phyloP scores from a whole-genome alignment of 2,888 invertebrate species.

The Drosophila subsilvestris region DNA sequence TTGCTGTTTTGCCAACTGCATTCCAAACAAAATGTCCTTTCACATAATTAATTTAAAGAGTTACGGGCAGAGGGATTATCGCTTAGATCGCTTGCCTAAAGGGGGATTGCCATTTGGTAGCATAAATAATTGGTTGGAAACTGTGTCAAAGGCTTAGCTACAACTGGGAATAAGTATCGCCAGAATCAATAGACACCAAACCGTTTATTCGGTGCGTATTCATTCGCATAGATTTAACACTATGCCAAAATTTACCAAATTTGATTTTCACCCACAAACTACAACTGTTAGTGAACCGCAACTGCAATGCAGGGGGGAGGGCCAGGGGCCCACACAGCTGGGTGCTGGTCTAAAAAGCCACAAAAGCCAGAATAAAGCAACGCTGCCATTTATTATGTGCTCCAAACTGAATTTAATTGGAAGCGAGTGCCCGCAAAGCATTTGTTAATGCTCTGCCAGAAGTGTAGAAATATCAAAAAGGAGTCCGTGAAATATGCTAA shows the following conservation, averaged over 20 bases:
- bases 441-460: conserved; percentile 38
- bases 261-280: conserved; percentile 25
- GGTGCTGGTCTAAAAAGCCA: conserved; percentile 3
- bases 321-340: conserved; percentile 22
- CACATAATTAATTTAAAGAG: conserved; percentile 49
- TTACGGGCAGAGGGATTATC: conserved; percentile 32
- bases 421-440: conserved; percentile 52
- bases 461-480: too few species aligned
- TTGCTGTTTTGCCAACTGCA: conserved; percentile 59
- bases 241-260: conserved; percentile 7
- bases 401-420: conserved; percentile 63
- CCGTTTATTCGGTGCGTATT: conserved; percentile 25
- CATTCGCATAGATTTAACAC: conserved; percentile 12
- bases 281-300: conserved; percentile 9
- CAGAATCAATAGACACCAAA: conserved; percentile 23
- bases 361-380: conserved; percentile 39
- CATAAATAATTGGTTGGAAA: conserved; percentile 42
- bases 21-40: conserved; percentile 46
- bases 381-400: conserved; percentile 39
- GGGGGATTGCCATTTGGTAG: conserved; percentile 23
- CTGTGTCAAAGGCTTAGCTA: conserved; percentile 39
- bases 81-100: conserved; percentile 31
- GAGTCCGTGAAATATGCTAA: neutral
- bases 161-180: neutral
- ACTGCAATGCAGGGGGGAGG: neutral